Percentiles rank a stretch among this genome's conserved stretches.
phyloP scores from a whole-genome alignment of 2,113 vertebrate species.

The Anseranas semipalmata region DNA sequence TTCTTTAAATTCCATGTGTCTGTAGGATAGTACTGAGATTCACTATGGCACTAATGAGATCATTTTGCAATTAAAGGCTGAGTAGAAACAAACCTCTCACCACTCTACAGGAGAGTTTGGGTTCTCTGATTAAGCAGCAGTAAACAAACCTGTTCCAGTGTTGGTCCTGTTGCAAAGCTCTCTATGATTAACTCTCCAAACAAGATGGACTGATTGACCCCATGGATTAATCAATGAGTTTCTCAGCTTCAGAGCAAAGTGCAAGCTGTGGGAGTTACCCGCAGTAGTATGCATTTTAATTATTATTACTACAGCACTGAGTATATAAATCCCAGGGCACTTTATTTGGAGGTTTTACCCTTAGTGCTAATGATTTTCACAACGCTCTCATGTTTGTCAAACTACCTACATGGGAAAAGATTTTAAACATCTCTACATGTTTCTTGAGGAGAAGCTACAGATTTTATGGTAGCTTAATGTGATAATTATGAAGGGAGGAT shows the following conservation, averaged over 20 bases:
- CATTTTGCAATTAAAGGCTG: slow-evolving; percentile 61
- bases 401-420: neutral
- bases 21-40: neutral
- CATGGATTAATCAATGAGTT: slow-evolving; percentile 64
- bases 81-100: slow-evolving; percentile 57
- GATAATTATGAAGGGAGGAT: neutral
- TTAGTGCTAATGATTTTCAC: slow-evolving; percentile 28
- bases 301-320: slow-evolving; percentile 40
- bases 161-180: slow-evolving; percentile 6
- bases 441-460: neutral
- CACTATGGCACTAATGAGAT: slow-evolving; percentile 66
- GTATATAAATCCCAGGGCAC: slow-evolving; percentile 46
- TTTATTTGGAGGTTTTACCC: slow-evolving; percentile 26
- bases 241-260: slow-evolving; percentile 25
- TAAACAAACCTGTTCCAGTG: slow-evolving; percentile 48
- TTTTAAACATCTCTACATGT: neutral
- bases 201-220: slow-evolving; percentile 64
- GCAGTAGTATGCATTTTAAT: slow-evolving; percentile 23
- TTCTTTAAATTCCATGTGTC: slow-evolving; percentile 3
- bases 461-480: neutral
- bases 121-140: slow-evolving; percentile 52
- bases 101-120: slow-evolving; percentile 29
- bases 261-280: slow-evolving; percentile 22
- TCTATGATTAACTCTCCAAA: slow-evolving; percentile 63
- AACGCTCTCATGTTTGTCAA: neutral